Base-by-base conservation (phyloP, 2,888 invertebrate species). In the Sphinx pinastri region DNA sequence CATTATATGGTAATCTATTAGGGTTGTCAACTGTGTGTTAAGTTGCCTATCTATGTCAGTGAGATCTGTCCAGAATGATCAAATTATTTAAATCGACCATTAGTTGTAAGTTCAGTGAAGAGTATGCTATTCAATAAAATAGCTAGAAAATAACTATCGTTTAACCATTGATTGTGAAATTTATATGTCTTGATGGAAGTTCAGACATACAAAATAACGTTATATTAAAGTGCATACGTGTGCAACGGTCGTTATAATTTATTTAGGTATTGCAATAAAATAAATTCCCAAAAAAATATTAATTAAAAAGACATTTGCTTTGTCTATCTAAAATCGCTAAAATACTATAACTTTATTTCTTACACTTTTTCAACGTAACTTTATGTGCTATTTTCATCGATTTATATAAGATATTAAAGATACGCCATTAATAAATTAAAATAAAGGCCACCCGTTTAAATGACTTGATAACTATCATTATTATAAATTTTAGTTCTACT, bases 401-500 rank as follows among this genome's bases (percentile, higher is more conserved):
- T 49, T 63, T 47, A 47, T 16, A 19, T 4, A 12, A 60, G 13
- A 63, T 49, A 63, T 63, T 47, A 63, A 19, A 19, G 19, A 63
- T 49, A 47, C 63, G 12, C 63, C 13, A 63, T 63, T 19, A 60
- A 47, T 49, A 19, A 63, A 16, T 63, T 49, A 13, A 19, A 63
- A 13, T 63, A 63, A 63, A 63, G 47, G 63, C 49, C 63, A 63
- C 63, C 63, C 63, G 13, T 19, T 63, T 16, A 63, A 63, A 63
- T 49, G 19, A 47, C 63, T 19, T 63, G 63, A 63, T 63, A 47
- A 49, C 63, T 47, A 63, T 63, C 63, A 49, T 63, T 49, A 63
- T 63, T 63, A 49, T 49, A 49, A 63, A 63, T 63, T 63, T 63
- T 63, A 16, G 19, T 63, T 63, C 63, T 63, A 63, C 49, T 47